Evolutionary conservation across 2,113 vertebrate genomes (phyloP).

Genomic region (Seriola rivoliana): DNA sequence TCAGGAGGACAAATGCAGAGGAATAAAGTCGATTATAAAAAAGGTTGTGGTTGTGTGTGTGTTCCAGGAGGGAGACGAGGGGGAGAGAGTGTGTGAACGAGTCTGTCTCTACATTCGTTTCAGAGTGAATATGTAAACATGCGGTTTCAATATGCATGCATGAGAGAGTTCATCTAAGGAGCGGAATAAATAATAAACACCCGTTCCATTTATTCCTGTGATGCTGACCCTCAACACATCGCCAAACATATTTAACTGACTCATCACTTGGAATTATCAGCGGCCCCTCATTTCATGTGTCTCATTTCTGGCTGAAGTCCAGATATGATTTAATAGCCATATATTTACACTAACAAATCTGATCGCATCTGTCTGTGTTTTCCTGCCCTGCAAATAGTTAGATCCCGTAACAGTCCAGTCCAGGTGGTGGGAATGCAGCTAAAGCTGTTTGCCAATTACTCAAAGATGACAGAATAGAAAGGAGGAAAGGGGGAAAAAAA

Average conservation of each 20-base stretch:
- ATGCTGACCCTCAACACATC: conserved; percentile 36
- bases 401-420: neutral
- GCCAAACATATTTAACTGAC: conserved; percentile 42
- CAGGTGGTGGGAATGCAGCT: neutral
- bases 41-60: conserved; percentile 1
- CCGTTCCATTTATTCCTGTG: neutral
- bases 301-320: conserved; percentile 20
- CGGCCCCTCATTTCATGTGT: neutral
- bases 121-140: conserved; percentile 52
- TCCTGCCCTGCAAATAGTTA: neutral
- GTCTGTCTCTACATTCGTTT: neutral
- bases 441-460: neutral
- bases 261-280: conserved; percentile 31
- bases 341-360: conserved; percentile 27
- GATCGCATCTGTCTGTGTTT: conserved; percentile 20
- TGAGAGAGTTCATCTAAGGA: conserved; percentile 51
- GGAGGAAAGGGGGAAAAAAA: too few species aligned
- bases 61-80: neutral
- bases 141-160: conserved; percentile 41
- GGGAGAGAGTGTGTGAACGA: neutral
- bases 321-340: neutral
- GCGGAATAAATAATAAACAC: conserved; percentile 61
- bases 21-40: too few species aligned
- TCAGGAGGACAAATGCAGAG: neutral
- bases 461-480: neutral